Base-by-base conservation (phyloP, 2,113 vertebrate species). In the Siniperca knerii region DNA sequence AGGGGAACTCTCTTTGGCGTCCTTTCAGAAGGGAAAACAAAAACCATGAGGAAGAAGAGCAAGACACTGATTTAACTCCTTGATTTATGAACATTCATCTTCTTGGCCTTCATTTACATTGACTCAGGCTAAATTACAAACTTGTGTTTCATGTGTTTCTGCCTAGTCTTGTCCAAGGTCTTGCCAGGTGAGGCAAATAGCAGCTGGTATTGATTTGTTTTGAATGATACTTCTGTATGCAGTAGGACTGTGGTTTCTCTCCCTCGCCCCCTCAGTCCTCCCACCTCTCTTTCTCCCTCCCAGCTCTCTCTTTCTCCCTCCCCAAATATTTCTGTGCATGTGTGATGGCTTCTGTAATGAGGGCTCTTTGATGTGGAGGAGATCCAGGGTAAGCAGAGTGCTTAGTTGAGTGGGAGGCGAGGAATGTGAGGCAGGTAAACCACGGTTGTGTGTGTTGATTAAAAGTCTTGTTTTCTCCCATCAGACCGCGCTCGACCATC, bases 341-440 rank as follows among this genome's bases (percentile, higher is more conserved):
- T 79, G 66, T 78, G 83, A 88, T 79, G 25, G 62, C 58, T 64
- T 72, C 77, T 80, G 75, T 84, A 86, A 88, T 83, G 77, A 84
- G 73, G 18, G 21, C 52, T 71, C 73, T 92, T 93, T 93, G 86
- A 92, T 85, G 85, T 89, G 81, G 42, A 77, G 61, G 79, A 73
- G 71, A 82, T 91, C 79, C 71, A n/a, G 74, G 76, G 79, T 92
- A 88, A 88, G 83, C 85, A 80, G 68, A 67, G 76, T 61, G 81
- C 65, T 87, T 75, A 70, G 79, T 60, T 80, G 79, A 75, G 71
- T 58, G 50, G 70, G 60, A 81, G 75, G 65, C 8, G 25, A 86
- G 71, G 73, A 85, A 91, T 71, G 70, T 2, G 21, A 87, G 85
- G 35, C 62, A 85, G 83, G 87, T 92, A 86, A 48, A 69, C 18